A percentile compares a stretch with the other conserved stretches of the same genome.
These are phyloP conservation scores for Zosterops japonicus DNA, from an alignment of 2,113 vertebrate genomes.

Conservation along the genomic window DNA sequence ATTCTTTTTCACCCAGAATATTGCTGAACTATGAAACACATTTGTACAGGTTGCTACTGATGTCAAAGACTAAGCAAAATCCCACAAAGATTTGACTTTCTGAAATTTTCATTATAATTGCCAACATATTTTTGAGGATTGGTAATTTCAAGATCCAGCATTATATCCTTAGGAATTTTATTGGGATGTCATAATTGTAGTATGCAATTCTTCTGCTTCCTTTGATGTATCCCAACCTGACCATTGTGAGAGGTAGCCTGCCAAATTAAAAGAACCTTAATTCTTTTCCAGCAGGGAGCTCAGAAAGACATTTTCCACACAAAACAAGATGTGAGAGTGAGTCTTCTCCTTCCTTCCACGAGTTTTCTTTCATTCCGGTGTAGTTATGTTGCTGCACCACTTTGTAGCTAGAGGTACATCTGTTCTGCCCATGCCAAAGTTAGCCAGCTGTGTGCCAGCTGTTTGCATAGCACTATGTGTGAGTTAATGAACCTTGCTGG, in stretches of 20 bases:
- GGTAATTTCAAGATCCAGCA: not conserved
- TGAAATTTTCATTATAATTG: not conserved
- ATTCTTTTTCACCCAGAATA: not conserved
- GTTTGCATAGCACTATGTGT: not conserved
- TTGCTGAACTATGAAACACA: not conserved
- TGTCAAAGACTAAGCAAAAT: not conserved
- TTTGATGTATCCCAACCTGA: not conserved
- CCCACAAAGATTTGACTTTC: not conserved
- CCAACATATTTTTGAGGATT: not conserved
- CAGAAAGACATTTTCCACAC: not conserved
- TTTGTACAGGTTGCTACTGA: not conserved
- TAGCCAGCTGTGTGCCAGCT: slow-evolving; percentile 55
- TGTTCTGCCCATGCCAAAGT: not conserved
- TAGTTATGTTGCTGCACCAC: not conserved
- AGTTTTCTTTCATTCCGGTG: not conserved
- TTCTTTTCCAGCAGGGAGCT: not conserved
- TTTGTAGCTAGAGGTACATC: not conserved
- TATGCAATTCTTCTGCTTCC: not conserved
- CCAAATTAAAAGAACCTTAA: not conserved
- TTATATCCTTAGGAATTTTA: not conserved
- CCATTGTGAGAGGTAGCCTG: not conserved
- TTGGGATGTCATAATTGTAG: not conserved
- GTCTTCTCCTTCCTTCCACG: not conserved
- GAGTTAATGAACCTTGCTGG: slow-evolving; percentile 10
- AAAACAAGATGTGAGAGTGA: not conserved